phyloP scores from a whole-genome alignment of 2,797 vertebrate genomes.

The Falco concolor region DNA sequence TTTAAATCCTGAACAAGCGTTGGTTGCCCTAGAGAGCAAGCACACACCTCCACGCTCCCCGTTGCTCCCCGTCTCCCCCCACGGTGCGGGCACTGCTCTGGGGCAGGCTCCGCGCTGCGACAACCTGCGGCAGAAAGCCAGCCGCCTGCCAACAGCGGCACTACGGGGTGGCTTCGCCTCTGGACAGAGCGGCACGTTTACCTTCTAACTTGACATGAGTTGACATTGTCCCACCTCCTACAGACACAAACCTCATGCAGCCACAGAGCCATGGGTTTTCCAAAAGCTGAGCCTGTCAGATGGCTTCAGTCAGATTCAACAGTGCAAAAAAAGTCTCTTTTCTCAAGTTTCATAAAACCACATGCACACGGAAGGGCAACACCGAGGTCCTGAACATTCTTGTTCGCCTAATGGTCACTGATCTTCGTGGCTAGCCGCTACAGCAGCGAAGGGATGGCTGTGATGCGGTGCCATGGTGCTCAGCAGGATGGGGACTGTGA shows the following conservation, averaged over 20 bases:
- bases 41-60: rapidly evolving
- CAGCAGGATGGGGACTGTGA: not conserved
- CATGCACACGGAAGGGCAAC: not conserved
- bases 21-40: not conserved
- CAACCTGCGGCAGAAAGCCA: not conserved
- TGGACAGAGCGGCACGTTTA: not conserved
- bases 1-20: not conserved
- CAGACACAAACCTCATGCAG: not conserved
- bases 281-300: not conserved
- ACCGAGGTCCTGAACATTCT: not conserved
- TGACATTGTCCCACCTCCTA: not conserved
- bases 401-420: not conserved
- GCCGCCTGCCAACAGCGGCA: not conserved
- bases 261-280: not conserved
- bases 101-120: rapidly evolving
- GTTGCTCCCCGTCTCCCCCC: not conserved
- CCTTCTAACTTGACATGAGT: too few relatives aligned
- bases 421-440: not conserved
- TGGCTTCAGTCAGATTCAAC: not conserved
- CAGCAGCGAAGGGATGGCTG: not conserved
- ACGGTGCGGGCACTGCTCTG: rapidly evolving
- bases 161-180: not conserved
- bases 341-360: not conserved
- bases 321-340: not conserved
- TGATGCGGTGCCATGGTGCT: not conserved